A percentile compares a stretch with the other conserved stretches of the same genome.
Conservation (phyloP, 1,140 invertebrate genomes). For the fruit fly (Drosophila melanogaster) region Release_6_plus_ISO1_MT NT_033777.3:21712501-21713000, state of each 20-base stretch:
- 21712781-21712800: constrained; percentile 49
- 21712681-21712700: constrained; percentile 7
- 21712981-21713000: not conserved
- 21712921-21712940: not conserved
- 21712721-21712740: constrained; percentile 9
- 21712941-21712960: not conserved
- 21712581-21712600: not conserved
- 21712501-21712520: not conserved
- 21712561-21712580: constrained; percentile 5
- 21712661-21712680: constrained; percentile 4
- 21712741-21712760: constrained; percentile 9
- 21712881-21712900: constrained; percentile 48
- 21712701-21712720: constrained; percentile 36
- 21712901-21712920: not conserved
- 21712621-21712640: not conserved
- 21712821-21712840: constrained; percentile 40
- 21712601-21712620: not conserved
- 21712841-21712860: constrained; percentile 9
- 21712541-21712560: constrained; percentile 19
- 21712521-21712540: constrained; percentile 18
- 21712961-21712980: not conserved
- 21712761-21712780: constrained; percentile 27
- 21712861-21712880: constrained; percentile 19
- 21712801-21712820: constrained; percentile 32
- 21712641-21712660: not conserved